Evolutionary conservation across 2,797 vertebrate genomes (phyloP).

Genomic region (Poecilia velifera): DNA sequence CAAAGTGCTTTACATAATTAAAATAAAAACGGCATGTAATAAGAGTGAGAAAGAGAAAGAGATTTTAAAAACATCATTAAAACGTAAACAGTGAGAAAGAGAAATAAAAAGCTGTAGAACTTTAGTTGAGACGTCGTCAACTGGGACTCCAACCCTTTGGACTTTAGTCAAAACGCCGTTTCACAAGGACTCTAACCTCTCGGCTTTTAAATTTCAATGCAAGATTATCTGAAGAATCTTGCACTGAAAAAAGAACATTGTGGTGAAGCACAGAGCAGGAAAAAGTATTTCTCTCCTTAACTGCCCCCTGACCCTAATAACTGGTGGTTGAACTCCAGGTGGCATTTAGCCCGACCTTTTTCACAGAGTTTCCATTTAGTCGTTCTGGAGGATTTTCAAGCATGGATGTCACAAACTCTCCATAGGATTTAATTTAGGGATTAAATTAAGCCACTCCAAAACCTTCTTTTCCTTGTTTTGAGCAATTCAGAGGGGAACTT

Average conservation of each 20-base stretch:
- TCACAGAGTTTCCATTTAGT: background rate
- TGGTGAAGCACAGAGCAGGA: background rate
- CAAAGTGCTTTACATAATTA: too few relatives aligned
- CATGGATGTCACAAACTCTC: background rate
- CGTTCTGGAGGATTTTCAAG: background rate
- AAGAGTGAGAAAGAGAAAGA: too few relatives aligned
- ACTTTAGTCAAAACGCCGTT: too few relatives aligned
- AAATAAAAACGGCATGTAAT: too few relatives aligned
- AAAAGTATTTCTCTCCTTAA: background rate
- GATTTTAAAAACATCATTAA: too few relatives aligned
- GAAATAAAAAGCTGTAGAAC: too few relatives aligned
- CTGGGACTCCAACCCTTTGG: too few relatives aligned
- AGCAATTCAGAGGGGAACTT: background rate
- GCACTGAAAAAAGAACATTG: background rate
- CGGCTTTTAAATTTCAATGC: too few relatives aligned
- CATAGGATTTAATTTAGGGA: background rate
- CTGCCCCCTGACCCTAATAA: background rate
- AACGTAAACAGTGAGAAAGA: too few relatives aligned
- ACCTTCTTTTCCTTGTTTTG: background rate
- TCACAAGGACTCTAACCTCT: too few relatives aligned
- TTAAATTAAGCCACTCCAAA: background rate
- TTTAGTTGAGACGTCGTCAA: too few relatives aligned
- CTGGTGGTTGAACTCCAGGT: background rate
- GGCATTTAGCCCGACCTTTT: background rate
- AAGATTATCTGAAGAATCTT: background rate